These are phyloP conservation scores for Gavia stellata DNA, from an alignment of 2,113 vertebrate genomes.

Conservation along the genomic window DNA sequence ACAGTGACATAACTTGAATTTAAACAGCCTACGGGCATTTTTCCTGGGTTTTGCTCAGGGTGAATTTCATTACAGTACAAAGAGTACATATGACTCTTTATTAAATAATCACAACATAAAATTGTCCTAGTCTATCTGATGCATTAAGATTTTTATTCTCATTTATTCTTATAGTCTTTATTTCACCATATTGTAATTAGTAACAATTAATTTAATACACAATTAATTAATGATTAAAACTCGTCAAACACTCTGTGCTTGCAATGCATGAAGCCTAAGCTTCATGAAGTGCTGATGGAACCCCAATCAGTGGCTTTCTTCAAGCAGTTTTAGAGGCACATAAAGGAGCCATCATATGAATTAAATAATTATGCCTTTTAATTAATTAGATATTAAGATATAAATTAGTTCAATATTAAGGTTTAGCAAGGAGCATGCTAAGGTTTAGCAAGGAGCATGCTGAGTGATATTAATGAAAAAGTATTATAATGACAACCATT, in stretches of 20 bases:
- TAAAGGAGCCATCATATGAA: neutral
- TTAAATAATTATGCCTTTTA: neutral
- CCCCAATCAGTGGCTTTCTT: neutral
- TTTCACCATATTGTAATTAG: neutral
- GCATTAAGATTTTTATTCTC: neutral
- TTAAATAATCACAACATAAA: neutral
- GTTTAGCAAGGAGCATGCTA: neutral
- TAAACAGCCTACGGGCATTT: neutral
- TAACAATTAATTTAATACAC: neutral
- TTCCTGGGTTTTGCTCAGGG: neutral
- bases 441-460: neutral
- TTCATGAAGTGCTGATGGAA: neutral
- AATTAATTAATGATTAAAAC: neutral
- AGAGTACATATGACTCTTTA: neutral
- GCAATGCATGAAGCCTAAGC: neutral
- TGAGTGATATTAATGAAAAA: neutral
- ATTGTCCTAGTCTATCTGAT: neutral
- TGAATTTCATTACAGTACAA: neutral
- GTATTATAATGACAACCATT: neutral
- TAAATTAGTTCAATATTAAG: neutral
- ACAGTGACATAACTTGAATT: neutral
- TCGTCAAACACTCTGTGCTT: neutral
- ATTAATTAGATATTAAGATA: neutral
- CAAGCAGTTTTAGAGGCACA: neutral
- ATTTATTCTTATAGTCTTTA: neutral